These are phyloP conservation scores for Dryocosmus kuriphilus DNA, from an alignment of 2,888 invertebrate genomes.

Conservation along the genomic window DNA sequence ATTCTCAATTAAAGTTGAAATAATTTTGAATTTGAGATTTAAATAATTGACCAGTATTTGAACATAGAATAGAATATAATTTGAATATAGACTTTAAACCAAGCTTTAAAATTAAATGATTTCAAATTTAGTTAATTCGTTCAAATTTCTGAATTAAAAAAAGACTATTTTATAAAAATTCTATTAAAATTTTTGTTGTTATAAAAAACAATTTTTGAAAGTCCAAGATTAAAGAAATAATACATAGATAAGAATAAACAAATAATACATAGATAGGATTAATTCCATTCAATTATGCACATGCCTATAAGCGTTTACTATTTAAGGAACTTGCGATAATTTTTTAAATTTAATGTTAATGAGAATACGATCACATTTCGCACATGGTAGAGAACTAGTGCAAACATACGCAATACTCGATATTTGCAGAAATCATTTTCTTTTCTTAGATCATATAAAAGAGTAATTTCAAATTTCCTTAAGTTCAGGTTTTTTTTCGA, in stretches of 20 bases:
- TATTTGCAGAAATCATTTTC: background rate
- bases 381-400: background rate
- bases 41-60: too few relatives aligned
- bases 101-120: too few relatives aligned
- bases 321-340: slow-evolving; percentile 5
- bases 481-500: background rate
- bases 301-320: background rate
- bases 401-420: background rate
- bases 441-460: background rate
- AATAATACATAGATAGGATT: slow-evolving; percentile 12
- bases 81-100: too few relatives aligned
- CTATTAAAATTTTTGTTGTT: too few relatives aligned
- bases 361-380: background rate
- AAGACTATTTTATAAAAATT: too few relatives aligned
- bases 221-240: background rate
- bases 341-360: background rate
- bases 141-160: too few relatives aligned
- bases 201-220: background rate
- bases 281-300: slow-evolving; percentile 8
- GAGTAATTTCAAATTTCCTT: background rate
- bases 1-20: too few relatives aligned
- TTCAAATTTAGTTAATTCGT: too few relatives aligned
- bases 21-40: too few relatives aligned
- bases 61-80: too few relatives aligned
- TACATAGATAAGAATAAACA: background rate